Percentiles rank a stretch among this genome's conserved stretches.
Conservation (phyloP, 2,113 vertebrate species). For the Onychorhynchus coronatus region DNA sequence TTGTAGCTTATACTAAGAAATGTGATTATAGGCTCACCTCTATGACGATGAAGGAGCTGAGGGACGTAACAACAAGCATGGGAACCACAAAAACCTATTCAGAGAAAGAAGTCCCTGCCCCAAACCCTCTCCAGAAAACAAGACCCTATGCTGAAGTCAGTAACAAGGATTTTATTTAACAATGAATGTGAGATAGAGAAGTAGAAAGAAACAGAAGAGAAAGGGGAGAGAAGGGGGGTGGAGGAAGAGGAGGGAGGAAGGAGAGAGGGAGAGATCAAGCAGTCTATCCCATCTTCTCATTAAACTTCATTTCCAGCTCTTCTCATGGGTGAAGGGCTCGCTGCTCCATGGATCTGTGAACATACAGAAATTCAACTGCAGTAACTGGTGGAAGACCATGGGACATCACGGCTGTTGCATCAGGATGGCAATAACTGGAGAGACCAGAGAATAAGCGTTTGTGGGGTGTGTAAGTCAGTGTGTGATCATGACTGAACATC, state of each 20-base stretch:
- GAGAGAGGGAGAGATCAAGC: neutral
- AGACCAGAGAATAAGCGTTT: neutral
- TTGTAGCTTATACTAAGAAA: neutral
- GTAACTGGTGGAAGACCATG: neutral
- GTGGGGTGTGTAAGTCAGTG: neutral
- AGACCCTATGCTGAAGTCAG: neutral
- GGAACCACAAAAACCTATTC: neutral
- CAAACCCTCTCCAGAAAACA: accelerated
- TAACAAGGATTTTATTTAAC: neutral
- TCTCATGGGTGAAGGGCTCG: neutral
- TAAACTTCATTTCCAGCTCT: neutral
- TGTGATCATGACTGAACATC: neutral
- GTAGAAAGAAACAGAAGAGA: neutral
- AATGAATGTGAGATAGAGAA: neutral
- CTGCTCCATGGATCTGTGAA: neutral
- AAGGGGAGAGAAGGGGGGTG: neutral
- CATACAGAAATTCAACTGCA: neutral
- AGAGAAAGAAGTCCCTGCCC: neutral
- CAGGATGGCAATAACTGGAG: neutral
- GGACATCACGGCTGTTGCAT: neutral
- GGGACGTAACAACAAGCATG: neutral
- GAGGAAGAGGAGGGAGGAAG: neutral
- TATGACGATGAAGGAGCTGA: neutral
- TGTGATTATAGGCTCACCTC: neutral
- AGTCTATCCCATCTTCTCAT: neutral